These are phyloP conservation scores for Sus cebifrons DNA, from an alignment of 2,797 vertebrate species.

Conservation along the genomic window DNA sequence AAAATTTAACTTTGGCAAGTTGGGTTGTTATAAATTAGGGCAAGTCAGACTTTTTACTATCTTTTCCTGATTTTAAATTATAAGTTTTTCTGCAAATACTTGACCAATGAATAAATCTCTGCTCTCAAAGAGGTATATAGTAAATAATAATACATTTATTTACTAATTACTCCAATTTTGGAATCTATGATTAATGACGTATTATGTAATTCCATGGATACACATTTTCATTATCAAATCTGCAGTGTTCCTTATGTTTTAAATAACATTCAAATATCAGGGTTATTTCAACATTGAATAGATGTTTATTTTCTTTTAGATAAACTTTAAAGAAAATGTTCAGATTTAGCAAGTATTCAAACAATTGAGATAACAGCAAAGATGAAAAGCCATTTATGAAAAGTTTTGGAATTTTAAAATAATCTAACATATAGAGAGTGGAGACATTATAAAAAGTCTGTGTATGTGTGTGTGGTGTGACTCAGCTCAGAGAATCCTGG, in stretches of 20 bases:
- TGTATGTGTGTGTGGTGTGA: neutral
- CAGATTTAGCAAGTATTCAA: neutral
- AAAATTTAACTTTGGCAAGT: neutral
- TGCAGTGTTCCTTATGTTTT: neutral
- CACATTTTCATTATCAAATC: neutral
- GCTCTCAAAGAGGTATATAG: neutral
- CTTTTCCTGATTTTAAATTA: slow-evolving; percentile 50
- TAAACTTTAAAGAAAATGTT: slow-evolving; percentile 53
- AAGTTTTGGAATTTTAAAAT: slow-evolving; percentile 26
- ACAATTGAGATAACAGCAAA: slow-evolving; percentile 13
- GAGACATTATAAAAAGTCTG: neutral
- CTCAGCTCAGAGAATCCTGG: neutral
- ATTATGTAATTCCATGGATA: neutral
- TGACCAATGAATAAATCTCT: slow-evolving; percentile 19
- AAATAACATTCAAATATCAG: neutral
- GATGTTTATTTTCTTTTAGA: slow-evolving; percentile 55
- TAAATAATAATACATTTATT: slow-evolving; percentile 6
- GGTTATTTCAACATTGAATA: neutral
- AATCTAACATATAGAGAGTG: neutral
- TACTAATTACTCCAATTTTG: slow-evolving; percentile 21
- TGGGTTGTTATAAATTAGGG: neutral
- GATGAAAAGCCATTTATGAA: slow-evolving; percentile 53
- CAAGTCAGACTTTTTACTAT: slow-evolving; percentile 8
- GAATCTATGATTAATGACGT: neutral
- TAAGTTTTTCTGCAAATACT: slow-evolving; percentile 53